Evolutionary conservation across 2,888 invertebrate genomes (phyloP), one percentile per base, ranked within the genome.

Genomic region (Hyles lineata): DNA sequence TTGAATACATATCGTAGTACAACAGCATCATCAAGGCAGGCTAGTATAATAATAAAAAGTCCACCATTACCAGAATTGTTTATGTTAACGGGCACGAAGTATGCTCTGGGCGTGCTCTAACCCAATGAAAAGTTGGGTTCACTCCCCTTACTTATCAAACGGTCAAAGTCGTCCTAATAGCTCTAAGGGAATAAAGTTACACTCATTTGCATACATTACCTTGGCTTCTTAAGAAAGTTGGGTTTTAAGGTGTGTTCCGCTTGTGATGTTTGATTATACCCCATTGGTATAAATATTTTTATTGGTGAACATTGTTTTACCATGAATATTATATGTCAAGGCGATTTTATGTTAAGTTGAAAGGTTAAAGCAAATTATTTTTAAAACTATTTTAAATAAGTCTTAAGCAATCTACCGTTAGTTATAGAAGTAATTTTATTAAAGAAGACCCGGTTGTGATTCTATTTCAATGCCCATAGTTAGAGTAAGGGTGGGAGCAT

Each of bases 131-230:
- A 84, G 79, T 83, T 84, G 74, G 76, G 77, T 81, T 83, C 78
- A 76, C 77, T 77, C 78, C 82, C 79, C 78, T 79, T 79, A 86
- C 86, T 89, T 91, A 90, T 90, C 89, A 90, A 91, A 90, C 84
- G 91, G 92, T 91, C 92, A 91, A 90, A 92, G 89, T 89, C 87
- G 83, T 83, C 79, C 77, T 89, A 89, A 91, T 88, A 86, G 89
- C 89, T 87, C 83, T 82, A 80, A 85, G 87, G 87, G 90, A 90
- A 90, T 91, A 89, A 92, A 93, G 90, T 93, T 90, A 88, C 83
- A 85, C 83, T 89, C 83, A 91, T 93, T 92, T 91, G 84, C 91
- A 92, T 93, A 92, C 74, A 92, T 92, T 92, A 92, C 90, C 88
- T 90, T 87, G 83, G 85, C 86, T 89, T 86, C 85, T 82, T 76